Evolutionary conservation across 1,140 invertebrate species (phyloP), one percentile per base, ranked within the genome.

Genomic region (Hestina assimilis): DNA sequence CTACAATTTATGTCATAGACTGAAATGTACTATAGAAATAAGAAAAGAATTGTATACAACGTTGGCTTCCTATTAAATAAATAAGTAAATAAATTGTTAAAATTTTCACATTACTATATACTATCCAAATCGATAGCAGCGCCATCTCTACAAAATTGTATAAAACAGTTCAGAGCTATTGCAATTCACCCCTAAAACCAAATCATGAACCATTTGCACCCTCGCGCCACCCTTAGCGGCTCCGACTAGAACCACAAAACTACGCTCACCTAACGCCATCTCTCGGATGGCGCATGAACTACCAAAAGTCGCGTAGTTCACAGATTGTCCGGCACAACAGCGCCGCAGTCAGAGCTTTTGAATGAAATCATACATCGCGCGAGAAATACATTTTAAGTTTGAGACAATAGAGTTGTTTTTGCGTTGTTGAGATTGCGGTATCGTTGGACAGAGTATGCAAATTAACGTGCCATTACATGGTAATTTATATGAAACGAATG

Each of bases 401-500:
- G 12, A 45, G 46, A 45, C 59, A 28, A 70, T 81, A 81, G 59
- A 74, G 82, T 79, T 74, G 67, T 62, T 65, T 81, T 81, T 82
- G 17, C 68, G 42, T 19, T 74, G 66, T 57, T 46, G 62, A 67
- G 59, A 69, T 69, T 65, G 58, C 56, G 65, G 66, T 63, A 69
- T 42, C 59, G 54, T 69, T 62, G 77, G 65, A 63, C 69, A 74
- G 78, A 82, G 83, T 89, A 89, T 89, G 89, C 87, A 89, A 89
- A 89, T 89, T 84, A 88, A 78, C 73, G 70, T 72, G 71, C 84
- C 80, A 89, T 89, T 89, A 89, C 84, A 84, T 85, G 85, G 87
- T 88, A 89, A 89, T 89, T 89, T 89, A 89, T 89, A 87, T 88
- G 78, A 87, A 89, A 86, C 80, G 84, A 89, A 89, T 89, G 89